Conservation (phyloP, 2,888 invertebrate genomes). For the Dugesia japonica region DNA sequence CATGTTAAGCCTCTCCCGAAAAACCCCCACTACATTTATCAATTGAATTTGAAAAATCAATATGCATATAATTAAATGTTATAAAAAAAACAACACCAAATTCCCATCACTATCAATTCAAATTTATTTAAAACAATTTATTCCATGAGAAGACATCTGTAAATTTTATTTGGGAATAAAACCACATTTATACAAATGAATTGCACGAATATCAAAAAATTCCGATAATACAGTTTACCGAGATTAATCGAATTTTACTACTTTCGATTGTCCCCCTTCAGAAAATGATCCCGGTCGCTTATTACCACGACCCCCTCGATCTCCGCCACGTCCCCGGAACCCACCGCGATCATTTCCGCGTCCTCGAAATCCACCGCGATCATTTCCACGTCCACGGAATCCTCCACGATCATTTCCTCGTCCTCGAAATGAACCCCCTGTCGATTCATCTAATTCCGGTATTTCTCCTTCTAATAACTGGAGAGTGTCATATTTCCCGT, state of each 20-base stretch:
- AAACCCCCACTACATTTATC: too few relatives aligned
- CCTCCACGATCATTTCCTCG: neutral
- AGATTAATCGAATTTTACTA: neutral
- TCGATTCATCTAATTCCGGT: neutral
- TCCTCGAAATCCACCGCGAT: neutral
- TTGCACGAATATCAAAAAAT: too few relatives aligned
- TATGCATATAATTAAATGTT: too few relatives aligned
- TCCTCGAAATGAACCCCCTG: neutral
- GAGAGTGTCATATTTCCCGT: neutral
- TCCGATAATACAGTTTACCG: too few relatives aligned
- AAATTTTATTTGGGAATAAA: too few relatives aligned
- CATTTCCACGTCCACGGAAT: neutral
- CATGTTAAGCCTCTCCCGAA: too few relatives aligned
- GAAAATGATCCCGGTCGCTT: neutral
- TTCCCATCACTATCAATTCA: too few relatives aligned
- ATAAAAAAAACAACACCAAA: too few relatives aligned
- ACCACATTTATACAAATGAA: too few relatives aligned
- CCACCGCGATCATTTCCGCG: neutral
- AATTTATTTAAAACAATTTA: too few relatives aligned
- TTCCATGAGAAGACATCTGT: too few relatives aligned
- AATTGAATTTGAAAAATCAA: too few relatives aligned
- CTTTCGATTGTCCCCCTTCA: neutral
- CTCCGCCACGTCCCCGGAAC: neutral
- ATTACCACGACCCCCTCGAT: neutral
- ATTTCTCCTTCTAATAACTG: neutral